phyloP scores from a whole-genome alignment of 2,113 vertebrate genomes.

The Coracopsis vasa region DNA sequence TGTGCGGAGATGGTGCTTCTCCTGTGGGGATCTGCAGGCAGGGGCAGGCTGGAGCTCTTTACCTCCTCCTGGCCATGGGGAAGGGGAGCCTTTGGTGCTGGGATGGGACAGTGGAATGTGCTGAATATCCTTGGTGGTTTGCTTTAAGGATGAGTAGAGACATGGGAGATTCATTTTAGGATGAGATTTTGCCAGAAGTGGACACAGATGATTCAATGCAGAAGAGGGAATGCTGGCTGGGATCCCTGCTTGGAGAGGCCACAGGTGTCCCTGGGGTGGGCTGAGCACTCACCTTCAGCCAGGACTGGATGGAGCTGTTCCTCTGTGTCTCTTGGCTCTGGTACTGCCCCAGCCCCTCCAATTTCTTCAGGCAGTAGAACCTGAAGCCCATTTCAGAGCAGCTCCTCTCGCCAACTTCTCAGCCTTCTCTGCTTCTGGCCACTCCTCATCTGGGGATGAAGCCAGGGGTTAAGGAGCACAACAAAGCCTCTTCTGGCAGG shows the following conservation, averaged over 20 bases:
- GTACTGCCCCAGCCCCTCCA: conserved; percentile 88
- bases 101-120: fast-evolving
- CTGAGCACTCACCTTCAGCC: conserved; percentile 83
- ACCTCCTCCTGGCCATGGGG: neutral
- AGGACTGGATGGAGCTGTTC: conserved; percentile 88
- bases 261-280: neutral
- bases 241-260: neutral
- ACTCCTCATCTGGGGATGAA: conserved; percentile 52
- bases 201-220: fast-evolving
- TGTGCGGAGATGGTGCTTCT: neutral
- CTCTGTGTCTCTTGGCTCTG: conserved; percentile 88
- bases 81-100: neutral
- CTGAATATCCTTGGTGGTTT: neutral
- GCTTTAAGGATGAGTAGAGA: neutral
- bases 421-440: conserved; percentile 82
- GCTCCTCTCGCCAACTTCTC: conserved; percentile 90
- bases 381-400: conserved; percentile 95
- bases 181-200: neutral
- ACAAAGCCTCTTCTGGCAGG: neutral
- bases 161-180: neutral
- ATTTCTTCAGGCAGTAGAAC: conserved; percentile 90
- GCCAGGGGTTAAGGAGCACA: neutral
- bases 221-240: neutral
- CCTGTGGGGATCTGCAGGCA: neutral
- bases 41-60: neutral